Evolutionary conservation across 2,113 vertebrate species (phyloP).

Genomic region (Istiophorus platypterus): DNA sequence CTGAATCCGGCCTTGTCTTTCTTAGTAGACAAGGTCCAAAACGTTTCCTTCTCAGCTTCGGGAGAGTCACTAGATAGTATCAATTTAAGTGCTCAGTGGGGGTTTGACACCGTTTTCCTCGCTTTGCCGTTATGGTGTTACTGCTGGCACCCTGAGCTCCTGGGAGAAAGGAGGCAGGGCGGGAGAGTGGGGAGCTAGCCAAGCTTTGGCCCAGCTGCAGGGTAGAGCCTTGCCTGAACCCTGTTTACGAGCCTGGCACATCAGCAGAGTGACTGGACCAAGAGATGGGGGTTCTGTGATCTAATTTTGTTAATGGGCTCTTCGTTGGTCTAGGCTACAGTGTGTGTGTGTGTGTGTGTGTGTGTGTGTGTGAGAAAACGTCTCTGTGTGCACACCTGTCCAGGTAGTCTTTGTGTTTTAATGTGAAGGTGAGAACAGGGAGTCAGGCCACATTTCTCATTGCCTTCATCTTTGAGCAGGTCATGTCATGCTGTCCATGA

Average conservation of each 20-base stretch:
- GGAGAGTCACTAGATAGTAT: constrained; percentile 55
- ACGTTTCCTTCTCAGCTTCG: constrained; percentile 43
- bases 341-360: constrained; percentile 3
- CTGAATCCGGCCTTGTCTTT: constrained; percentile 40
- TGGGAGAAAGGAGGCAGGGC: constrained; percentile 5
- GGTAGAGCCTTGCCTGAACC: constrained; percentile 34
- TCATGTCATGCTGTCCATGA: constrained; percentile 38
- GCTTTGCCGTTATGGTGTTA: constrained; percentile 41
- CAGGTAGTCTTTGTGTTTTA: constrained; percentile 7
- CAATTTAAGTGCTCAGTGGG: constrained; percentile 43
- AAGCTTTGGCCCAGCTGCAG: constrained; percentile 51
- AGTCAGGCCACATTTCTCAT: constrained; percentile 24
- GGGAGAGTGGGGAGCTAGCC: constrained; percentile 6
- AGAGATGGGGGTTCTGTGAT: constrained; percentile 43
- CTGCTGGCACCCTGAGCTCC: constrained; percentile 30
- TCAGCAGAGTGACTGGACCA: constrained; percentile 55
- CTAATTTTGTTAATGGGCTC: constrained; percentile 68
- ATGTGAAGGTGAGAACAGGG: constrained; percentile 31
- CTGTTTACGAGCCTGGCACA: constrained; percentile 25
- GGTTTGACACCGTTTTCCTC: constrained; percentile 3
- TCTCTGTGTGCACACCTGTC: constrained; percentile 8
- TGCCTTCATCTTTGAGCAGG: constrained; percentile 42
- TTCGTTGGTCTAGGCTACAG: constrained; percentile 26
- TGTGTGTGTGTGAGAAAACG: constrained; percentile 24
- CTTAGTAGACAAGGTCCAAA: constrained; percentile 19